A percentile compares a stretch with the other conserved stretches of the same genome.
phyloP scores from a whole-genome alignment of 1,140 invertebrate genomes.

The Leptoteleia sp. region DNA sequence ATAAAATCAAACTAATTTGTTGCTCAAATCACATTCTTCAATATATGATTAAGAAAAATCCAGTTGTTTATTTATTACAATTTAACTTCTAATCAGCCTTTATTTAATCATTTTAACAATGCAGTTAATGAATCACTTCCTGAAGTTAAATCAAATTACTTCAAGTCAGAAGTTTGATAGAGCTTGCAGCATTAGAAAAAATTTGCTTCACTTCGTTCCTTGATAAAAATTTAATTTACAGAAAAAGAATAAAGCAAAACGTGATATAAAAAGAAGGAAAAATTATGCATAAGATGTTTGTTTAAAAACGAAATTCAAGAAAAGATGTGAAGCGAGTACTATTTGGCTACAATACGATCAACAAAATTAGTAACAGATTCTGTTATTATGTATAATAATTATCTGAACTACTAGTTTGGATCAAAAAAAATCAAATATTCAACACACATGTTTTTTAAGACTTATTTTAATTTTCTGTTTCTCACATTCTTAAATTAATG shows the following conservation, averaged over 20 bases:
- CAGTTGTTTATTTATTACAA: too few species aligned
- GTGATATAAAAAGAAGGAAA: constrained; percentile 13
- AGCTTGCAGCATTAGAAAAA: background rate
- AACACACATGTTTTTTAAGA: too few species aligned
- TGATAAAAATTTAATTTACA: constrained; percentile 5
- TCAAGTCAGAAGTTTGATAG: constrained; percentile 9
- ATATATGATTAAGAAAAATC: too few species aligned
- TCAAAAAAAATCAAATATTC: too few species aligned
- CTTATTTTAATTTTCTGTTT: too few species aligned
- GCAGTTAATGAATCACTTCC: too few species aligned
- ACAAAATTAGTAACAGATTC: constrained; percentile 22
- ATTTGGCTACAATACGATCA: constrained; percentile 4
- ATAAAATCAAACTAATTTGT: background rate
- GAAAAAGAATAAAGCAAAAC: constrained; percentile 7
- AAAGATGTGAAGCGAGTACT: constrained; percentile 4
- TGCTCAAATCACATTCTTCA: background rate
- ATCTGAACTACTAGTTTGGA: too few species aligned
- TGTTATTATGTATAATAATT: too few species aligned
- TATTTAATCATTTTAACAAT: too few species aligned
- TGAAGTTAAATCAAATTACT: too few species aligned
- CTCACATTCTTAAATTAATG: too few species aligned
- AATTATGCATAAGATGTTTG: constrained; percentile 4
- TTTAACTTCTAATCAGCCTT: background rate
- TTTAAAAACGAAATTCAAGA: background rate
- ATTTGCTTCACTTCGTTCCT: background rate